Base-by-base conservation (phyloP, 2,888 invertebrate species). In the Drosophila buzzatii region DNA sequence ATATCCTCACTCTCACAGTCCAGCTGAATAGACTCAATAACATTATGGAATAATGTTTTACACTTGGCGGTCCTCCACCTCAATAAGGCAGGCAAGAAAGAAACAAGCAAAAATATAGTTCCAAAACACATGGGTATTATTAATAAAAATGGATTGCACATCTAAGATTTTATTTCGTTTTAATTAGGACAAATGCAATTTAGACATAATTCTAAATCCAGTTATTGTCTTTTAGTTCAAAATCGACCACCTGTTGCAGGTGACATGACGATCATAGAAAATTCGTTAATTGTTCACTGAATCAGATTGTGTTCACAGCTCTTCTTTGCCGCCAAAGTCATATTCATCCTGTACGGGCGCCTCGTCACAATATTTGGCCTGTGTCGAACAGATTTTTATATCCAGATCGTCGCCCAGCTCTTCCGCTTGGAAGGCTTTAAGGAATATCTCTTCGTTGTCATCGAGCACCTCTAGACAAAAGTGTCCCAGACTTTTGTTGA, bases 401-500 rank as follows among this genome's bases (percentile, higher is more conserved):
- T 94, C 93, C 59, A 94, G 90, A 89, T 95, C 92, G 9, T 92
- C 90, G 42, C 92, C 84, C 3, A 92, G 57, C 0, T 73, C 81
- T 12, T 92, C 89, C 6, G 87, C 86, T 82, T 92, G 93, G 73
- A 93, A 93, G 18, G 89, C 83, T 70, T 92, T 91, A 1, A 93
- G 53, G 42, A 93, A 91, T 0, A 57, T 70, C 10, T 92, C 92
- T 44, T 93, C 93, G n/a, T 92, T 85, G 49, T 93, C 92, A 41
- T 92, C 93, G 0, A 93, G 85, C 62, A 91, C 90, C 73, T 93
- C 92, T 9, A 91, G 79, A n/a, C 92, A 93, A 93, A 97, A 96
- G 91, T 96, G 97, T 88, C 96, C 96, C 23, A 98, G 92, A 76
- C 97, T 97, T 93, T 97, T 97, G 93, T 98, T 98, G 44, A 97